Percentiles rank a stretch among this genome's conserved stretches.
Conservation (phyloP, 2,888 invertebrate genomes). For the Ormyrus pomaceus region DNA sequence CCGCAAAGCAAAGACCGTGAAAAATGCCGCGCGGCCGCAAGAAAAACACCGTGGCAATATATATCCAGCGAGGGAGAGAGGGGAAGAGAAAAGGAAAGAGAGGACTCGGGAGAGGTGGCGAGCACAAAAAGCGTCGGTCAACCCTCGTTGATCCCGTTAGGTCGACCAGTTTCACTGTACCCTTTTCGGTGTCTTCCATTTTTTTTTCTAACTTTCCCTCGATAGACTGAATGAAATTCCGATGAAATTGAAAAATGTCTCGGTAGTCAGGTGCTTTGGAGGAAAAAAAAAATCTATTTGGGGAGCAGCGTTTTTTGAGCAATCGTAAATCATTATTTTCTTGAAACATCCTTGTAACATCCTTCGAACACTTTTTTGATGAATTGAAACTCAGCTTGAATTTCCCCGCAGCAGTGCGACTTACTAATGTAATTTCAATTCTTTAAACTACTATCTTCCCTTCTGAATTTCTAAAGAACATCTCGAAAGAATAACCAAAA, state of each 20-base stretch:
- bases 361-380: too few relatives aligned
- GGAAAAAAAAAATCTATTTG: too few relatives aligned
- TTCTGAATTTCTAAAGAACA: too few relatives aligned
- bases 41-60: constrained; percentile 27
- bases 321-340: too few relatives aligned
- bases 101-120: constrained; percentile 30
- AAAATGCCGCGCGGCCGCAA: constrained; percentile 52
- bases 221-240: constrained; percentile 39
- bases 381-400: too few relatives aligned
- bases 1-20: constrained; percentile 52
- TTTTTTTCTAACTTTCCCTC: constrained; percentile 20
- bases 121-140: constrained; percentile 18
- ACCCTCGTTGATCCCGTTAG: constrained; percentile 54
- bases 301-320: too few relatives aligned
- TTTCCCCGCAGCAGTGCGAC: too few relatives aligned
- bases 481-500: too few relatives aligned
- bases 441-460: too few relatives aligned
- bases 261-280: neutral
- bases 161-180: constrained; percentile 39
- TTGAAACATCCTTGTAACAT: too few relatives aligned
- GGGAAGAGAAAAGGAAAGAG: constrained; percentile 31
- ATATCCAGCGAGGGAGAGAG: neutral
- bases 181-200: constrained; percentile 25
- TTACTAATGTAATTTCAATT: too few relatives aligned
- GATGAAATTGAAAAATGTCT: constrained; percentile 49